phyloP scores from a whole-genome alignment of 2,113 vertebrate genomes.

The Xiphorhynchus elegans region DNA sequence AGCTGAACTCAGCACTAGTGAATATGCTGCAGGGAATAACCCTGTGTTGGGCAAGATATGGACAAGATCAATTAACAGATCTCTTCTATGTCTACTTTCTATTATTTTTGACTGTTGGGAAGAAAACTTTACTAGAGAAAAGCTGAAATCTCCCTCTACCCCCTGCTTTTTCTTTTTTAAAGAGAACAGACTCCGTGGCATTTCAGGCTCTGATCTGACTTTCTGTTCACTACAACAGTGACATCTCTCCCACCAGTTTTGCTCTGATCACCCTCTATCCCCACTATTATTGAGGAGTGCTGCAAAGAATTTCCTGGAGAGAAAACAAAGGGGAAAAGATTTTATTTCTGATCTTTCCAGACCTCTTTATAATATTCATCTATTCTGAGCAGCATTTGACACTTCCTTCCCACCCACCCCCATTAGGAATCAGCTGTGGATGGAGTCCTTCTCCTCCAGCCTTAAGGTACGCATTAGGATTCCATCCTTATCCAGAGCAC shows the following conservation, averaged over 20 bases:
- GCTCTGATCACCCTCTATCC: background rate
- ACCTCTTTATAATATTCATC: constrained; percentile 15
- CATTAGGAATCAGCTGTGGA: background rate
- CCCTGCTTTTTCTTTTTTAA: background rate
- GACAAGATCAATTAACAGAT: constrained; percentile 65
- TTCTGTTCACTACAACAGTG: background rate
- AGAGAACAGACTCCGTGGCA: background rate
- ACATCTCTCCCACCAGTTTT: background rate
- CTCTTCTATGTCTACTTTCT: constrained; percentile 24
- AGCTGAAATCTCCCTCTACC: background rate
- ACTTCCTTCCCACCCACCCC: constrained; percentile 11
- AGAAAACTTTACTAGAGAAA: constrained; percentile 37
- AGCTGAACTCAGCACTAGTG: constrained; percentile 69
- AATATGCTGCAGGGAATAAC: constrained; percentile 61
- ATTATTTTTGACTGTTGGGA: constrained; percentile 50
- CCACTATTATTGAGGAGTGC: background rate
- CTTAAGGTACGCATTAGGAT: constrained; percentile 29
- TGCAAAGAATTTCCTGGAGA: constrained; percentile 10
- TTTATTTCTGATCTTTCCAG: constrained; percentile 14
- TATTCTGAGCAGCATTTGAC: constrained; percentile 31
- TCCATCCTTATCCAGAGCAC: background rate
- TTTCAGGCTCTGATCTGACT: background rate
- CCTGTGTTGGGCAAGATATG: constrained; percentile 39
- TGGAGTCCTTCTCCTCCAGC: constrained; percentile 8
- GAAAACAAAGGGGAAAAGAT: background rate